These are phyloP conservation scores for Drosophila rufa DNA, from an alignment of 1,140 invertebrate species.

Conservation along the genomic window DNA sequence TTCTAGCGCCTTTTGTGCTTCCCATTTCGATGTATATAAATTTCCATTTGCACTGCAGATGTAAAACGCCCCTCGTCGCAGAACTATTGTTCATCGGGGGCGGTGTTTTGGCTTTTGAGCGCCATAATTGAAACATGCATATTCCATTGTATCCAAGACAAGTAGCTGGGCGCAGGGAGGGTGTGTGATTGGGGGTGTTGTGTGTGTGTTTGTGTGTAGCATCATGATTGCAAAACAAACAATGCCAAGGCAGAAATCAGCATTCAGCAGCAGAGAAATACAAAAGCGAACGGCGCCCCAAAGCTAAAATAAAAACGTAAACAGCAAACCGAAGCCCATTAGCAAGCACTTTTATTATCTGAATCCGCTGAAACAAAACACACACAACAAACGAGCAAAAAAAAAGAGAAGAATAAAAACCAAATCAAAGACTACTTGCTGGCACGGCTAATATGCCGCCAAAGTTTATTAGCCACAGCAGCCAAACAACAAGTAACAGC, in stretches of 20 bases:
- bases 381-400: not conserved
- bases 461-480: slow-evolving; percentile 64
- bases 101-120: slow-evolving; percentile 46
- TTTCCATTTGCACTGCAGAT: slow-evolving; percentile 59
- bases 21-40: slow-evolving; percentile 63
- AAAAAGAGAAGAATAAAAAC: slow-evolving; percentile 6
- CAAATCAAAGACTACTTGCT: slow-evolving; percentile 50
- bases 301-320: slow-evolving; percentile 24
- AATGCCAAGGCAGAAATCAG: slow-evolving; percentile 63
- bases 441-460: slow-evolving; percentile 48
- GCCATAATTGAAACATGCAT: slow-evolving; percentile 66
- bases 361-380: slow-evolving; percentile 33
- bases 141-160: slow-evolving; percentile 58
- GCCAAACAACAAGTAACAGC: slow-evolving; percentile 37
- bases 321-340: slow-evolving; percentile 26
- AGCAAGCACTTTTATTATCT: slow-evolving; percentile 58
- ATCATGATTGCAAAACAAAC: slow-evolving; percentile 60
- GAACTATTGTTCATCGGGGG: slow-evolving; percentile 47
- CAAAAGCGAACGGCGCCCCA: slow-evolving; percentile 44
- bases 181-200: not conserved
- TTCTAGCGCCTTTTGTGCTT: slow-evolving; percentile 51
- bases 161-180: slow-evolving; percentile 17
- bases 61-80: slow-evolving; percentile 14
- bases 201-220: slow-evolving; percentile 1
- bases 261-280: slow-evolving; percentile 32